Evolutionary conservation across 2,888 invertebrate species (phyloP).

Genomic region (Rhorus exstirpatorius): DNA sequence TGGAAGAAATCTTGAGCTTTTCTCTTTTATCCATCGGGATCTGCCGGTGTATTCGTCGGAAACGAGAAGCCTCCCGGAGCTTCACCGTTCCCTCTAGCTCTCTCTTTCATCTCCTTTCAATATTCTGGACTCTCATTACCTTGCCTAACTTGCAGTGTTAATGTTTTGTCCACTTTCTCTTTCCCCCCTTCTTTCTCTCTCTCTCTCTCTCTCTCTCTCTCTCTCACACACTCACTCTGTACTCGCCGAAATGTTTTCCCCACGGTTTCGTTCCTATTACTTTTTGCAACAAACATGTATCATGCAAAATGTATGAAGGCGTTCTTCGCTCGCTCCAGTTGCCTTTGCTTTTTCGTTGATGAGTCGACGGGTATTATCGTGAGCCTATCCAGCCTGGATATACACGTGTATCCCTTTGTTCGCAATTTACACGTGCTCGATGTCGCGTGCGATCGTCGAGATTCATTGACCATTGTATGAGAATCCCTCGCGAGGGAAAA

Average conservation of each 20-base stretch:
- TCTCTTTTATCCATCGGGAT: constrained; percentile 34
- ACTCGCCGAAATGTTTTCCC: constrained; percentile 16
- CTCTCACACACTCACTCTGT: neutral
- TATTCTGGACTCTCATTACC: constrained; percentile 29
- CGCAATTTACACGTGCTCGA: neutral
- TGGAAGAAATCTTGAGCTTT: constrained; percentile 34
- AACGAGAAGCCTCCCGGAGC: constrained; percentile 1
- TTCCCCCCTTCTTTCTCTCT: neutral
- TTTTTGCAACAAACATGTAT: constrained; percentile 6
- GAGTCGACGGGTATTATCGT: constrained; percentile 72
- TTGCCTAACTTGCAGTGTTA: neutral
- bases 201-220: neutral
- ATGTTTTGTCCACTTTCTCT: constrained; percentile 36
- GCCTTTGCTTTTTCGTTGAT: constrained; percentile 81
- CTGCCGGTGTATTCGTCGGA: neutral
- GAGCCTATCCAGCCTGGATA: neutral
- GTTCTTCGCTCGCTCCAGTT: constrained; percentile 36
- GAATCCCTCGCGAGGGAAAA: too few species aligned
- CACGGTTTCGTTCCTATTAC: constrained; percentile 13
- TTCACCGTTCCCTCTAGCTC: constrained; percentile 5
- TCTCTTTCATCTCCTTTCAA: constrained; percentile 26
- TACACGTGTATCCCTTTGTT: neutral
- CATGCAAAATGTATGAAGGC: neutral
- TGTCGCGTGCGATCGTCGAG: neutral
- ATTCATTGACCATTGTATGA: constrained; percentile 11